Conservation (phyloP, 2,797 vertebrate species). For the Microctenopoma stevenorrisi region DNA sequence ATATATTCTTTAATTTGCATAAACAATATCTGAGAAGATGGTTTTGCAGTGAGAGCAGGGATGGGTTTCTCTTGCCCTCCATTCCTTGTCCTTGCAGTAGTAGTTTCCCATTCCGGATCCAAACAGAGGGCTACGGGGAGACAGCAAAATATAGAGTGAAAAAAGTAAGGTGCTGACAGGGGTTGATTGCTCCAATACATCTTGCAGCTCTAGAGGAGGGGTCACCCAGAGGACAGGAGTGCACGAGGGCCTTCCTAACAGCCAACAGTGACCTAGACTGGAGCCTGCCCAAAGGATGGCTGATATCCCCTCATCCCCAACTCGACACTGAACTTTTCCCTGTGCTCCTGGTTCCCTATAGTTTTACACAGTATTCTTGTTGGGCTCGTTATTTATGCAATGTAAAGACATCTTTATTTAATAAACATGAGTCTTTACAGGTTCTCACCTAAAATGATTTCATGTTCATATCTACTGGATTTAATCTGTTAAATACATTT, state of each 20-base stretch:
- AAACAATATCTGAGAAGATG: neutral
- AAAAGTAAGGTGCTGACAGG: slow-evolving; percentile 90
- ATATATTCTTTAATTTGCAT: neutral
- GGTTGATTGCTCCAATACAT: slow-evolving; percentile 93
- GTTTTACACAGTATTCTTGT: neutral
- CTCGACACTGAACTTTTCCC: slow-evolving; percentile 66
- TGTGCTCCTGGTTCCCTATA: slow-evolving; percentile 15
- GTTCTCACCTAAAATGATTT: too few relatives aligned
- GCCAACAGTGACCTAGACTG: slow-evolving; percentile 63
- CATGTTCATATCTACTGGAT: too few relatives aligned
- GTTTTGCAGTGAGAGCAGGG: neutral
- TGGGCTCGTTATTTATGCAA: neutral
- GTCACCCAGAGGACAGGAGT: slow-evolving; percentile 93
- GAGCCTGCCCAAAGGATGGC: slow-evolving; percentile 40
- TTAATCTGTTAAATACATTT: too few relatives aligned
- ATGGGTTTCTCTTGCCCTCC: slow-evolving; percentile 3
- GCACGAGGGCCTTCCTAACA: slow-evolving; percentile 86
- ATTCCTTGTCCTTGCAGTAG: neutral
- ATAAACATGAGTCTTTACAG: too few relatives aligned
- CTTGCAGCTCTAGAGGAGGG: slow-evolving; percentile 83
- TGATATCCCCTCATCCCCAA: slow-evolving; percentile 18
- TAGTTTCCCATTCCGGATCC: slow-evolving; percentile 27
- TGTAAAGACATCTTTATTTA: too few relatives aligned
- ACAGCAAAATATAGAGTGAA: slow-evolving; percentile 12
- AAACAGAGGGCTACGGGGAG: slow-evolving; percentile 16